A percentile compares a stretch with the other conserved stretches of the same genome.
Evolutionary conservation across 2,888 invertebrate genomes (phyloP).

Genomic region (Tipula confusa): DNA sequence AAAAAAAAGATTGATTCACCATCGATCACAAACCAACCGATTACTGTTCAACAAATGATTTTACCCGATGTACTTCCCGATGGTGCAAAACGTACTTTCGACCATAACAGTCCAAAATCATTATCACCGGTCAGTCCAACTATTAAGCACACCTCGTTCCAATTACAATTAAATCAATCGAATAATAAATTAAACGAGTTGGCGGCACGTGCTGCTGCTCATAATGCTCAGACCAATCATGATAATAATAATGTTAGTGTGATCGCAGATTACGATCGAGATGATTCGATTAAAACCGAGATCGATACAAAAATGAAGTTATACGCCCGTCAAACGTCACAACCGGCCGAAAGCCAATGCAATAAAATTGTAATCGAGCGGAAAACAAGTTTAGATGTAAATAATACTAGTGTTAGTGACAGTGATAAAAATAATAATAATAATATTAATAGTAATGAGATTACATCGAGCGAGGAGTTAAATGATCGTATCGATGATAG

Average conservation of each 20-base stretch:
- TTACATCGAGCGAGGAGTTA: neutral
- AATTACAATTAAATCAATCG: neutral
- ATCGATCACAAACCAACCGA: conserved; percentile 33
- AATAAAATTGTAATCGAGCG: neutral
- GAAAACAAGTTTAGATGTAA: conserved; percentile 27
- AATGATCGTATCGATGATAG: neutral
- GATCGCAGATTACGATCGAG: neutral
- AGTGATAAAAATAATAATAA: neutral
- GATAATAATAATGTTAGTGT: neutral
- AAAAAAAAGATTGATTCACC: conserved; percentile 36
- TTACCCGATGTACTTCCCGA: conserved; percentile 56
- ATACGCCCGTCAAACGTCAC: neutral
- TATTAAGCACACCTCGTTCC: neutral
- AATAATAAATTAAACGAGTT: conserved; percentile 26
- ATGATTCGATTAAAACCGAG: neutral
- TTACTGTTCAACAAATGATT: conserved; percentile 42
- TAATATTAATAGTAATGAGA: neutral
- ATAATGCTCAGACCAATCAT: neutral
- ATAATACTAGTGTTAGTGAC: neutral
- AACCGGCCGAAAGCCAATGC: neutral
- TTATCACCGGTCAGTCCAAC: conserved; percentile 38
- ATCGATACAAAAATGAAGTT: neutral
- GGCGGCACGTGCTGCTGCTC: neutral
- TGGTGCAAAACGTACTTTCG: conserved; percentile 51
- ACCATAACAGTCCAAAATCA: conserved; percentile 48